Conservation (phyloP, 1,140 invertebrate species). For the Conus ventricosus region DNA sequence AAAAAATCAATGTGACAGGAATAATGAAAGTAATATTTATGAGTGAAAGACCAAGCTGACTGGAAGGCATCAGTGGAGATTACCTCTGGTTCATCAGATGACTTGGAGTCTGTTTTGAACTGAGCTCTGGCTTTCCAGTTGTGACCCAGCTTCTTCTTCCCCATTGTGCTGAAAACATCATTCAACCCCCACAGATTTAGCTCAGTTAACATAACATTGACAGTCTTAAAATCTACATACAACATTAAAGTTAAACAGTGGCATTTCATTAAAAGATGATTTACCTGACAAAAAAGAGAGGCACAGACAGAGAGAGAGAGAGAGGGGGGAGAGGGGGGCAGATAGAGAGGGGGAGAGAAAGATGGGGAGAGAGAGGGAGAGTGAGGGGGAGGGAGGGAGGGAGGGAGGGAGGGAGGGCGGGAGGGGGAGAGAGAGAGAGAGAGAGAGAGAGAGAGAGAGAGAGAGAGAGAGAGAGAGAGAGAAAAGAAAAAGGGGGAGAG, state of each 20-base stretch:
- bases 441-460: too few relatives aligned
- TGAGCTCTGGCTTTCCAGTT: slow-evolving; percentile 87
- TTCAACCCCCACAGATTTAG: not conserved
- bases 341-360: not conserved
- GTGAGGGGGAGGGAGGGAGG: too few relatives aligned
- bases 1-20: too few relatives aligned
- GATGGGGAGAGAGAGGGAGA: too few relatives aligned
- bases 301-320: not conserved
- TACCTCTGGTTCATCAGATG: slow-evolving; percentile 76
- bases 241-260: too few relatives aligned
- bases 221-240: not conserved
- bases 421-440: too few relatives aligned
- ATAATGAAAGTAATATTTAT: too few relatives aligned
- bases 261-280: not conserved
- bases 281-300: not conserved
- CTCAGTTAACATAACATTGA: not conserved
- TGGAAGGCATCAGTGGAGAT: not conserved
- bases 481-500: too few relatives aligned
- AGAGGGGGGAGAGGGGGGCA: not conserved
- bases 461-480: too few relatives aligned
- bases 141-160: slow-evolving; percentile 59
- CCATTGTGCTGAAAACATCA: slow-evolving; percentile 51
- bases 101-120: slow-evolving; percentile 82
- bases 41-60: too few relatives aligned
- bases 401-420: not conserved